A percentile compares a stretch with the other conserved stretches of the same genome.
Evolutionary conservation across 1,140 invertebrate genomes (phyloP).

Genomic region (Conus betulinus): DNA sequence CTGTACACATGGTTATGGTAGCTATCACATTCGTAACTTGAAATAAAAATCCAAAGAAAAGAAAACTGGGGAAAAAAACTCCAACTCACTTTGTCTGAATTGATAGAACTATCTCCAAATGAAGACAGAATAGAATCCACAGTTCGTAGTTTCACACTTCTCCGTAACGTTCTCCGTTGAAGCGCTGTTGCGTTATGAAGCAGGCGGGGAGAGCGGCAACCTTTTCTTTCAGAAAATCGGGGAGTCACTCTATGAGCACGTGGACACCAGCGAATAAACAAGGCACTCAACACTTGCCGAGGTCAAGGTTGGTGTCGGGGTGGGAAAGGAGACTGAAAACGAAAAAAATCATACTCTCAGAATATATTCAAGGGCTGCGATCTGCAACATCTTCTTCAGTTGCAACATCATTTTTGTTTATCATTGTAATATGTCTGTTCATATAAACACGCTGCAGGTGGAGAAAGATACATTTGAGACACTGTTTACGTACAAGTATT

Average conservation of each 20-base stretch:
- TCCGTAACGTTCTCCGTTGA: background rate
- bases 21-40: background rate
- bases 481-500: background rate
- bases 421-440: background rate
- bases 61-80: background rate
- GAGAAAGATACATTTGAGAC: background rate
- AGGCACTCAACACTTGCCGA: conserved; percentile 11
- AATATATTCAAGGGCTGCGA: background rate
- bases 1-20: background rate
- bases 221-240: conserved; percentile 33
- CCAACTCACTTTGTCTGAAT: background rate
- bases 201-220: too few species aligned
- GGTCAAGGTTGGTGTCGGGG: conserved; percentile 3
- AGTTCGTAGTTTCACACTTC: background rate
- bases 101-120: background rate
- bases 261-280: conserved; percentile 35
- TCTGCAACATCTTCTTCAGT: background rate
- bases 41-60: background rate
- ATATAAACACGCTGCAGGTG: background rate
- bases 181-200: background rate
- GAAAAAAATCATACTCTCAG: background rate
- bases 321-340: conserved; percentile 10
- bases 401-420: background rate
- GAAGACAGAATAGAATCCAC: background rate
- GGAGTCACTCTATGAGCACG: conserved; percentile 49